A percentile compares a stretch with the other conserved stretches of the same genome.
phyloP scores from a whole-genome alignment of 2,113 vertebrate species.

The Oreamnos americanus region DNA sequence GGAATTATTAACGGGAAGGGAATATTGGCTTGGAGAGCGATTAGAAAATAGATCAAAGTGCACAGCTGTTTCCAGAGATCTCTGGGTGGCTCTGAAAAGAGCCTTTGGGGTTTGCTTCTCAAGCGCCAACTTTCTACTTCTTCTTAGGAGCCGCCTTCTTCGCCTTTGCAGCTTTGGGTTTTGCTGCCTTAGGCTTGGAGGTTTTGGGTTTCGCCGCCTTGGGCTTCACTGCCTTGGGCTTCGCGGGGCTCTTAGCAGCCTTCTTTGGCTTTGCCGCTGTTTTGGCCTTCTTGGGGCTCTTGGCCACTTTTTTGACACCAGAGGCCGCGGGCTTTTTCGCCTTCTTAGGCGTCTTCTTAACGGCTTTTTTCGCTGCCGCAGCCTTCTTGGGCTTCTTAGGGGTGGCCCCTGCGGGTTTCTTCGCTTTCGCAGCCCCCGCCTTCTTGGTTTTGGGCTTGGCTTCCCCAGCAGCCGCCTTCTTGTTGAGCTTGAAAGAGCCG shows the following conservation, averaged over 20 bases:
- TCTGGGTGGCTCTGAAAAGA: slow-evolving; percentile 81
- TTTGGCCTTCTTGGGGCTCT: slow-evolving; percentile 62
- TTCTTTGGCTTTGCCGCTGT: slow-evolving; percentile 53
- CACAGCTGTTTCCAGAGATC: not conserved
- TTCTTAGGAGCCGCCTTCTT: slow-evolving; percentile 76
- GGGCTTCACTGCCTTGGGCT: slow-evolving; percentile 65
- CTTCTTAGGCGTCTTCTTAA: slow-evolving; percentile 64
- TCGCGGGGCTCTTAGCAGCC: slow-evolving; percentile 67
- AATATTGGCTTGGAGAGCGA: not conserved
- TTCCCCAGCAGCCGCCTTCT: slow-evolving; percentile 44
- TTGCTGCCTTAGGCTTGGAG: not conserved
- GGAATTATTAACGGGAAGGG: no score
- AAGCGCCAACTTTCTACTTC: slow-evolving; percentile 59
- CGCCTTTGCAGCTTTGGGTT: slow-evolving; percentile 56
- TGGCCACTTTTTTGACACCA: slow-evolving; percentile 48
- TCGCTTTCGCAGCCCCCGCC: not conserved
- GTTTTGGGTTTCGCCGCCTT: slow-evolving; percentile 72
- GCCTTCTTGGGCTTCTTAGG: slow-evolving; percentile 61
- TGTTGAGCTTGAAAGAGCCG: slow-evolving; percentile 77
- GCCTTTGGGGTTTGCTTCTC: slow-evolving; percentile 63
- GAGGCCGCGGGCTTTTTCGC: slow-evolving; percentile 36
- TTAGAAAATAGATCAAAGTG: not conserved
- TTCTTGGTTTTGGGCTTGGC: slow-evolving; percentile 62
- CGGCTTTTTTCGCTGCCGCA: not conserved
- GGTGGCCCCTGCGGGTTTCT: not conserved